Conservation (phyloP, 2,888 invertebrate genomes). For the Nebria brevicollis region DNA sequence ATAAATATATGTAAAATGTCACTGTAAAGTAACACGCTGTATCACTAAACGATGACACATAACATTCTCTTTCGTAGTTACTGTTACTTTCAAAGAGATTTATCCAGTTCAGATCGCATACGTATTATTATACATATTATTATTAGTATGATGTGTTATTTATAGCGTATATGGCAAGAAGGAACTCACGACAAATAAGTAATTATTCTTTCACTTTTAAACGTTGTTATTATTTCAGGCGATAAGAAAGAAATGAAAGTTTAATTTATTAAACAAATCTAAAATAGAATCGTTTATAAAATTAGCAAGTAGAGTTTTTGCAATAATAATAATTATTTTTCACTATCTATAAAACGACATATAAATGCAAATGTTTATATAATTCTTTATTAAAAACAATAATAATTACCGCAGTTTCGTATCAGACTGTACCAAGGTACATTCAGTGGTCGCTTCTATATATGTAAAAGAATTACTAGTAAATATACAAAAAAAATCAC, state of each 20-base stretch:
- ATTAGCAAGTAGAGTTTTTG: slow-evolving; percentile 8
- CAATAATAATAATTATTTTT: neutral
- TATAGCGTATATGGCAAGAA: slow-evolving; percentile 23
- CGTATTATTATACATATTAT: slow-evolving; percentile 6
- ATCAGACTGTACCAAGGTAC: neutral
- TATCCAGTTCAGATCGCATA: slow-evolving; percentile 31
- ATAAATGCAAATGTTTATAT: too few species aligned
- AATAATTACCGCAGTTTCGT: neutral
- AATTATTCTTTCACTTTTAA: slow-evolving; percentile 41
- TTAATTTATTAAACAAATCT: slow-evolving; percentile 27
- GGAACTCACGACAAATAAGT: slow-evolving; percentile 33
- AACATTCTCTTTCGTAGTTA: slow-evolving; percentile 27
- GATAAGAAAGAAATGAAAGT: slow-evolving; percentile 43
- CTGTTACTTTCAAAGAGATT: slow-evolving; percentile 38
- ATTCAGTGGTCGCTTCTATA: neutral
- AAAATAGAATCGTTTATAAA: neutral
- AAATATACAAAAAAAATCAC: too few species aligned
- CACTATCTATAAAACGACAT: neutral
- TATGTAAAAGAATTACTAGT: too few species aligned
- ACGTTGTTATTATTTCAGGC: slow-evolving; percentile 31
- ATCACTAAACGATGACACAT: slow-evolving; percentile 15
- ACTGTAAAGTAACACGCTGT: slow-evolving; percentile 22
- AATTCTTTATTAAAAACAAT: too few species aligned
- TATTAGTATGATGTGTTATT: slow-evolving; percentile 14
- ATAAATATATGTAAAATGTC: slow-evolving; percentile 4